A percentile compares a stretch with the other conserved stretches of the same genome.
These are phyloP conservation scores for Anolis carolinensis DNA, from an alignment of 2,113 vertebrate genomes.

Conservation along the genomic window DNA sequence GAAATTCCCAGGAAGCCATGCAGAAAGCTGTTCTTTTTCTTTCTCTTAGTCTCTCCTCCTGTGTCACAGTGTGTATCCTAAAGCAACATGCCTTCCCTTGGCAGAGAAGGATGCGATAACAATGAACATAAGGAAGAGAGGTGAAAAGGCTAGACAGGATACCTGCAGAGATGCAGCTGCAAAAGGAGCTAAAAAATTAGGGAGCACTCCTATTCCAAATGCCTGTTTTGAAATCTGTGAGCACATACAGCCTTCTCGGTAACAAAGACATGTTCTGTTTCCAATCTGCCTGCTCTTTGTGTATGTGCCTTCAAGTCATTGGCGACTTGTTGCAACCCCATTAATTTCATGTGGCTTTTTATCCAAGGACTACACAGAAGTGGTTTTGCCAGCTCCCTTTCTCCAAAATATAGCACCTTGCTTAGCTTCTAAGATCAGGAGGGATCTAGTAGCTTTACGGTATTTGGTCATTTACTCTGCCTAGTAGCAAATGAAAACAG, in stretches of 20 bases:
- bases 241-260: background rate
- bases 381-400: too few species aligned
- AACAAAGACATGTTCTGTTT: background rate
- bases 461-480: too few species aligned
- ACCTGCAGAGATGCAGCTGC: background rate
- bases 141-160: background rate
- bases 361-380: too few species aligned
- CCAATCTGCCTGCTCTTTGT: background rate
- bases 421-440: too few species aligned
- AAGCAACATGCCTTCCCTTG: background rate
- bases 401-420: too few species aligned
- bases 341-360: too few species aligned
- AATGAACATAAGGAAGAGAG: background rate
- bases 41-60: too few species aligned
- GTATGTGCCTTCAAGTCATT: too few species aligned
- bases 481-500: background rate
- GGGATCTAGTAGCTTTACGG: too few species aligned
- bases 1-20: background rate
- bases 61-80: background rate
- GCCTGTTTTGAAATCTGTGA: background rate
- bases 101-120: background rate
- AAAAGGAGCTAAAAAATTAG: background rate
- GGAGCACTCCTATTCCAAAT: background rate
- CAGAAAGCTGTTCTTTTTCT: background rate
- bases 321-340: too few species aligned